Base-by-base conservation (phyloP, 2,113 vertebrate genomes). In the Scolopax mira region DNA sequence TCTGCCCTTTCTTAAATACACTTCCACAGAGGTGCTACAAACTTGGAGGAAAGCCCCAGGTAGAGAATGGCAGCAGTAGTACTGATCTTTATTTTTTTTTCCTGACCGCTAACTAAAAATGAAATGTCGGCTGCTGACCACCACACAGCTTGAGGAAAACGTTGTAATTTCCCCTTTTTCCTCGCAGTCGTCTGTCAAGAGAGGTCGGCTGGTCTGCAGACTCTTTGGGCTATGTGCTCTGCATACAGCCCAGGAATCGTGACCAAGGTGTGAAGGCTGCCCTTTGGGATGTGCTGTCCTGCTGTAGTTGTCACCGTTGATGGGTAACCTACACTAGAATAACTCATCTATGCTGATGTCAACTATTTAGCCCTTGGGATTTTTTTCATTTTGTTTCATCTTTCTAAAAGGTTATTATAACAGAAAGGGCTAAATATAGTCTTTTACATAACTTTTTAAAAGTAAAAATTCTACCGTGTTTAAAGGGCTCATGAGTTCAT, bases 1-100 rank as follows among this genome's bases (percentile, higher is more conserved):
- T 31, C 27, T 83, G 17, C 18, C 22, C n/a, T 74, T 54, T 31
- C 13, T 35, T 58, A 42, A 67, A 30, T 22, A 13, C 13, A 0
- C 10, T 69, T 65, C 17, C n/a, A 16, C 17, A 31, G 31, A 17
- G 33, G 4, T 33, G 10, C 39, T 28, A 0, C 46, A 8, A 0
- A 5, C 16, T 23, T 28, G 58, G 44, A 42, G 35, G 42, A 64
- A 60, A 44, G 31, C n/a, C 24, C 24, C 17, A 3, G 18, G 31
- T 14, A 35, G 42, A 46, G 30, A 39, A 2, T 18, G 16, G 69
- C 31, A 66, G 55, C 28, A 25, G 8, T 13, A 24, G 21, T 65
- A 74, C 18, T 70, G 16, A 11, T 66, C 7, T 7, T 5, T 23
- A 23, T 10, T 21, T 70, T 65, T 42, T 70, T 73, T 87, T 11